Base-by-base conservation (phyloP, 1,140 invertebrate species). In the Oncopodura yosiiana region DNA sequence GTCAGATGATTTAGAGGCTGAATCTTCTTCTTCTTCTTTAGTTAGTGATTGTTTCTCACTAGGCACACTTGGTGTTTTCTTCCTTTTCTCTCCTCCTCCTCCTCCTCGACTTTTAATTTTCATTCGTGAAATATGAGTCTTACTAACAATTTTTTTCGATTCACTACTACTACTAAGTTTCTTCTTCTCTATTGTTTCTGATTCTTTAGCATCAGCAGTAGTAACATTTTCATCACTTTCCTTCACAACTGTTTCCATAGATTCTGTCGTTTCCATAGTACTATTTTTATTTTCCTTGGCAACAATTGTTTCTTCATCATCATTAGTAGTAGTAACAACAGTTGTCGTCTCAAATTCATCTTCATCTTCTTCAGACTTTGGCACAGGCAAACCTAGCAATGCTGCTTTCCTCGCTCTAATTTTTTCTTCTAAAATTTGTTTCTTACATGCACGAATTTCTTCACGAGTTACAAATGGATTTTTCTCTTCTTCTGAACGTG, bases 401-500 rank as follows among this genome's bases (percentile, higher is more conserved):
- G n/a, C 42, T 46, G 21, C 32, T n/a, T 9, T n/a, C 8, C 8
- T n/a, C n/a, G 8, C n/a, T 34, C n/a, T 8, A 9, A 8, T 9
- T 18, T 53, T 52, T 43, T 53, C 38, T 52, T 50, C 49, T n/a
- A 51, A n/a, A 8, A 60, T 5, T 34, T 56, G 21, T 14, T 52
- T 42, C 36, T 60, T 60, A 14, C 43, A 19, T 18, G 53, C 59
- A 16, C 55, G 49, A 41, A 60, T 60, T 23, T 32, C 34, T 18
- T 41, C 43, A 21, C 56, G 41, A 49, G 34, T 56, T 9, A 56
- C 16, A 3, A 50, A 9, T 2, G 56, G 36, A 36, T 36, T 49
- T 21, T 56, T 50, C 6, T 61, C 53, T 24, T 56, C 59, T 12
- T 38, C 24, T 53, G 49, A 36, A 19, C 53, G n/a, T n/a, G n/a